Evolutionary conservation across 2,797 vertebrate genomes (phyloP).

Genomic region (Eulemur mongoz): DNA sequence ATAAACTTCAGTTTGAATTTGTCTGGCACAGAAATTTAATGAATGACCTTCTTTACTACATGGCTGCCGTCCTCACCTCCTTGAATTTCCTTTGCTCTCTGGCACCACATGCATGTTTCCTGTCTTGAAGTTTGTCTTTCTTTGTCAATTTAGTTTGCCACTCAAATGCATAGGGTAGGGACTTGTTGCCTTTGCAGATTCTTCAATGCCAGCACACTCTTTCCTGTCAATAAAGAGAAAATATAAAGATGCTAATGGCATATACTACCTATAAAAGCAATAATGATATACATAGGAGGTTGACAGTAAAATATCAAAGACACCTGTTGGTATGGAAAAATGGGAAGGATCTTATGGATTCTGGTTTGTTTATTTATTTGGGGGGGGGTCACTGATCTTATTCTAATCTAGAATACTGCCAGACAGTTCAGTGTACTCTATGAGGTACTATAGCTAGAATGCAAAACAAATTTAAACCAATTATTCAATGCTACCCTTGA

Average conservation of each 20-base stretch:
- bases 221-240: not conserved
- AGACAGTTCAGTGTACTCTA: not conserved
- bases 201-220: not conserved
- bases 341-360: not conserved
- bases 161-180: not conserved
- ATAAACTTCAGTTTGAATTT: not conserved
- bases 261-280: not conserved
- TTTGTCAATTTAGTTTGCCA: not conserved
- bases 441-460: not conserved
- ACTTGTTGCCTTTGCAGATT: not conserved
- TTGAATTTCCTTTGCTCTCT: not conserved
- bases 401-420: not conserved
- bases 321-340: not conserved
- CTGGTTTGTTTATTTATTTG: not conserved
- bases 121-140: not conserved
- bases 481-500: not conserved
- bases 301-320: not conserved
- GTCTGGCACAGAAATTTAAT: not conserved
- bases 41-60: not conserved
- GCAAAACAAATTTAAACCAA: not conserved
- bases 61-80: not conserved
- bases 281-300: not conserved
- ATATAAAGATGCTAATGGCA: not conserved
- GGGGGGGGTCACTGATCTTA: not conserved
- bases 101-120: not conserved